phyloP scores from a whole-genome alignment of 2,797 vertebrate genomes.

The Enteromius afrohamiltoni region DNA sequence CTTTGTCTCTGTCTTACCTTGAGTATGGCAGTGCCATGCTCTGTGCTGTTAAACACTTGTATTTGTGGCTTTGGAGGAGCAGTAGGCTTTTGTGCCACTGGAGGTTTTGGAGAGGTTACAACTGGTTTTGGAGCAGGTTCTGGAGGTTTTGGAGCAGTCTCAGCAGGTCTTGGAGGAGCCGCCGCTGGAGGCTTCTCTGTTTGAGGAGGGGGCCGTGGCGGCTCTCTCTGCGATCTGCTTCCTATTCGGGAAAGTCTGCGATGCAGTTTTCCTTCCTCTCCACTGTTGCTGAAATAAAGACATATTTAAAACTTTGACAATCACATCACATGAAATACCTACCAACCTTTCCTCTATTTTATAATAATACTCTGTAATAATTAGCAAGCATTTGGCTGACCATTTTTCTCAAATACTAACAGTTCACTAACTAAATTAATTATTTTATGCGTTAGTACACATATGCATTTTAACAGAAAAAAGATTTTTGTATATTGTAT shows the following conservation, averaged over 20 bases:
- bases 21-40: slow-evolving; percentile 73
- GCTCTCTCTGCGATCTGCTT: slow-evolving; percentile 72
- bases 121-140: slow-evolving; percentile 54
- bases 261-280: slow-evolving; percentile 75
- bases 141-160: slow-evolving; percentile 53
- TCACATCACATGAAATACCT: background rate
- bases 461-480: background rate
- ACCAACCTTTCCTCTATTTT: background rate
- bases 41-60: slow-evolving; percentile 75
- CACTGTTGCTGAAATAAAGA: slow-evolving; percentile 64
- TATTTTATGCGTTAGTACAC: background rate
- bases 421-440: background rate
- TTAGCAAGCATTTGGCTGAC: background rate
- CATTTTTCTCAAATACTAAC: background rate
- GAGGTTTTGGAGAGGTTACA: slow-evolving; percentile 60
- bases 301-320: background rate
- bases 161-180: slow-evolving; percentile 48
- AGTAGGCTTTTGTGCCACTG: slow-evolving; percentile 70
- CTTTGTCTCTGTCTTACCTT: slow-evolving; percentile 67
- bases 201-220: slow-evolving; percentile 69
- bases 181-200: slow-evolving; percentile 62
- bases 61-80: slow-evolving; percentile 71
- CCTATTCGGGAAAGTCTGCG: slow-evolving; percentile 75
- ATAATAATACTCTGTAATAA: background rate
- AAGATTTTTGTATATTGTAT: background rate